Percentiles rank a stretch among this genome's conserved stretches.
These are phyloP conservation scores for Tragopan temminckii DNA, from an alignment of 2,797 vertebrate genomes.

Conservation along the genomic window DNA sequence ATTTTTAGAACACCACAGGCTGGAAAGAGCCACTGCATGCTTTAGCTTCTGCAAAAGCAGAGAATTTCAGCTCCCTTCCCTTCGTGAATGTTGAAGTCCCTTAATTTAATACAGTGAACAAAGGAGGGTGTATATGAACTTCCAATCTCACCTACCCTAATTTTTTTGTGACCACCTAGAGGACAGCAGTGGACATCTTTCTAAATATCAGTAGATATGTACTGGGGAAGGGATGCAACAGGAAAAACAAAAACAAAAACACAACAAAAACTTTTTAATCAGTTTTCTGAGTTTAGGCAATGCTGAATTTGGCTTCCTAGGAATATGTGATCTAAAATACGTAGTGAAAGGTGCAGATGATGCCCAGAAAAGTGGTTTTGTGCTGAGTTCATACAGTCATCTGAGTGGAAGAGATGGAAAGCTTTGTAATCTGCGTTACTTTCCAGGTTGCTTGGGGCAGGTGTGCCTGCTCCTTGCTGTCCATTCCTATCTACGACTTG, in stretches of 20 bases:
- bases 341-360: background rate
- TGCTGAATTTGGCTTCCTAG: background rate
- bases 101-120: background rate
- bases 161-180: background rate
- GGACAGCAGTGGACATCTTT: background rate
- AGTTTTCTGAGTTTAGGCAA: background rate
- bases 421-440: background rate
- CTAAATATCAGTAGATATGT: background rate
- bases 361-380: background rate
- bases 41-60: background rate
- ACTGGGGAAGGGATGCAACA: background rate
- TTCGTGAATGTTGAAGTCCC: background rate
- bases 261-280: background rate
- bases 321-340: background rate
- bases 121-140: background rate
- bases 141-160: rapidly evolving
- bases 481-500: background rate
- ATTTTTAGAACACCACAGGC: background rate
- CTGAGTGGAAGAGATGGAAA: background rate
- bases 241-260: rapidly evolving
- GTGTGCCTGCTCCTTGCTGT: background rate
- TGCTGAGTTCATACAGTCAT: rapidly evolving
- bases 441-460: background rate
- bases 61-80: background rate
- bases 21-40: background rate